phyloP scores from a whole-genome alignment of 1,140 invertebrate species.

The Polyergus mexicanus region DNA sequence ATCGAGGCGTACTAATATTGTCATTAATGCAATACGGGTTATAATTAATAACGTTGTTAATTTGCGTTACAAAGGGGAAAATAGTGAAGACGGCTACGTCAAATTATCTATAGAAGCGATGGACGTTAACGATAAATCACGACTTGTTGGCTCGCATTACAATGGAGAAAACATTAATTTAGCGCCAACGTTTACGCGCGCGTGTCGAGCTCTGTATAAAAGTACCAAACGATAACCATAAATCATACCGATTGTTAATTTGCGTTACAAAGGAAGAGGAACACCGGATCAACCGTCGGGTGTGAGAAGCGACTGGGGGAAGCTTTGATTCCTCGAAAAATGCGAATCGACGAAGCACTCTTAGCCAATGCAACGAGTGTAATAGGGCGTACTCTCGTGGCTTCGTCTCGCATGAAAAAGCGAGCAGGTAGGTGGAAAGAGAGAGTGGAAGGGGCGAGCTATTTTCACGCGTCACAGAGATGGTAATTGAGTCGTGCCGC shows the following conservation, averaged over 20 bases:
- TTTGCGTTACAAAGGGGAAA: conserved; percentile 30
- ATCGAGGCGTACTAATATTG: neutral
- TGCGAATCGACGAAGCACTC: conserved; percentile 26
- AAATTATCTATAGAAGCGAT: conserved; percentile 22
- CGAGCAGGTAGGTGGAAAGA: conserved; percentile 21
- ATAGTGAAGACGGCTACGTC: neutral
- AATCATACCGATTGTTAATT: conserved; percentile 25
- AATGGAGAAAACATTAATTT: conserved; percentile 35
- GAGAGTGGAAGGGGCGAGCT: conserved; percentile 10
- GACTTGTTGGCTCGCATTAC: neutral
- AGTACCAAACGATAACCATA: neutral
- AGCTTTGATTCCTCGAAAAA: conserved; percentile 53
- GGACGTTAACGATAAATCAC: conserved; percentile 14
- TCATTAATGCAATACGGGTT: conserved; percentile 13
- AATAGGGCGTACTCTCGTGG: conserved; percentile 44
- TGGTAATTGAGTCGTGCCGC: conserved; percentile 61
- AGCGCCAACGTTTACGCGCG: neutral
- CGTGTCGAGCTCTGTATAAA: neutral
- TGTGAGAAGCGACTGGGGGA: neutral
- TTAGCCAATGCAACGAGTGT: conserved; percentile 24
- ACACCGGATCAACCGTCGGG: neutral
- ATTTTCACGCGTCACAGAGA: conserved; percentile 58
- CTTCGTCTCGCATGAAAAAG: conserved; percentile 36
- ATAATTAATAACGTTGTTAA: conserved; percentile 46
- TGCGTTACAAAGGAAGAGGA: neutral